Evolutionary conservation across 2,113 vertebrate species (phyloP).

Genomic region (Petroica traversi): DNA sequence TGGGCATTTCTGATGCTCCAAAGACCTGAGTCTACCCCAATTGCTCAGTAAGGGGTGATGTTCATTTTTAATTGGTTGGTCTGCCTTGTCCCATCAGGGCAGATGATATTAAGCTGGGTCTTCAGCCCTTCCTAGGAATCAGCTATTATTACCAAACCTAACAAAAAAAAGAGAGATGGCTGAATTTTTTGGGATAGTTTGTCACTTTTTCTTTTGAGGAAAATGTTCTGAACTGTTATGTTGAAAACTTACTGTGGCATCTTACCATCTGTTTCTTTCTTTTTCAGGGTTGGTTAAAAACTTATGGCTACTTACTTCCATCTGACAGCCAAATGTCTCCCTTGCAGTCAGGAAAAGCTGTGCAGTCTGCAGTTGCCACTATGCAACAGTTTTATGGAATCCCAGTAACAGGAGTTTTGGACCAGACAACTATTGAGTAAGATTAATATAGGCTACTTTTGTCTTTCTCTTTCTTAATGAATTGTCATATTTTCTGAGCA

Average conservation of each 20-base stretch:
- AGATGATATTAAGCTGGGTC: neutral
- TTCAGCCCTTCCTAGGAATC: neutral
- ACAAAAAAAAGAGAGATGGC: neutral
- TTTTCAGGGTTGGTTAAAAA: slow-evolving; percentile 87
- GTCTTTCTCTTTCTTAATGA: neutral
- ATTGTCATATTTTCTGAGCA: neutral
- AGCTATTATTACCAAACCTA: neutral
- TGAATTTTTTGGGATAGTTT: neutral
- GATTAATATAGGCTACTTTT: slow-evolving; percentile 38
- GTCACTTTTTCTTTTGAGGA: neutral
- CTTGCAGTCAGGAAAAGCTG: slow-evolving; percentile 82
- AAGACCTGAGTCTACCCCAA: neutral
- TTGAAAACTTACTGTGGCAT: neutral
- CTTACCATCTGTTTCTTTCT: slow-evolving; percentile 44
- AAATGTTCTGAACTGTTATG: neutral
- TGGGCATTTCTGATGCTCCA: neutral
- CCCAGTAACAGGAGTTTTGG: slow-evolving; percentile 85
- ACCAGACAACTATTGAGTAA: slow-evolving; percentile 87
- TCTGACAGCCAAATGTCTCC: slow-evolving; percentile 82
- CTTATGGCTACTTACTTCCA: slow-evolving; percentile 87
- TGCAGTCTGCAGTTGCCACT: slow-evolving; percentile 86
- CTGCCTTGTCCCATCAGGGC: neutral
- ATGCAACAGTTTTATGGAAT: slow-evolving; percentile 92
- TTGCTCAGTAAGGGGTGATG: neutral
- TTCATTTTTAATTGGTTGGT: neutral